Percentiles rank a stretch among this genome's conserved stretches.
Evolutionary conservation across 2,113 vertebrate species (phyloP).

Genomic region (Bufo gargarizans): DNA sequence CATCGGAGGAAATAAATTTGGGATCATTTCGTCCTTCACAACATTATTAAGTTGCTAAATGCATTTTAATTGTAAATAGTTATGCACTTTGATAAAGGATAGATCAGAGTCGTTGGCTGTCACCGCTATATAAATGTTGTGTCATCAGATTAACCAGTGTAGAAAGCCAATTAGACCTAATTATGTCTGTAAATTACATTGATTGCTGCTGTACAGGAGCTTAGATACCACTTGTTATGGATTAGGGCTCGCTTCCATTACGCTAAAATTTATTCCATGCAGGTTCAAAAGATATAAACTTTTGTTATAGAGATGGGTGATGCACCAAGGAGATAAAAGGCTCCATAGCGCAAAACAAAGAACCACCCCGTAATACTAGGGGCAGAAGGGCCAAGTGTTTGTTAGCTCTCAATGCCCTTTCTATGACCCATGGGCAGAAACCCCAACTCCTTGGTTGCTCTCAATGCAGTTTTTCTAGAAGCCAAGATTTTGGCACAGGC

Average conservation of each 20-base stretch:
- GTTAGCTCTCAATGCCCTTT: too few species aligned
- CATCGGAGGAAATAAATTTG: conserved; percentile 28
- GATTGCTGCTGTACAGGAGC: neutral
- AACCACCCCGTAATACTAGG: too few species aligned
- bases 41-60: conserved; percentile 27
- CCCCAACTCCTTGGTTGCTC: too few species aligned
- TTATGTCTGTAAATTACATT: conserved; percentile 36
- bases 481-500: too few species aligned
- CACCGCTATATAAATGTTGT: conserved; percentile 36
- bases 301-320: too few species aligned
- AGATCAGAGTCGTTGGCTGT: conserved; percentile 5
- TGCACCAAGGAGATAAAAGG: too few species aligned
- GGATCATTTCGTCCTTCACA: conserved; percentile 9
- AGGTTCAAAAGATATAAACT: neutral
- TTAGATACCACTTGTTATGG: neutral
- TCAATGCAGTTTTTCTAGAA: too few species aligned
- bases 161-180: conserved; percentile 31
- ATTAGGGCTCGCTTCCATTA: neutral
- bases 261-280: neutral
- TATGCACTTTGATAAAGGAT: neutral
- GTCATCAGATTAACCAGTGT: conserved; percentile 13
- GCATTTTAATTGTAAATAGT: conserved; percentile 26
- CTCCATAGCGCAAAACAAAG: too few species aligned
- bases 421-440: too few species aligned
- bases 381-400: too few species aligned